Evolutionary conservation across 1,140 invertebrate species (phyloP), one percentile per base, ranked within the genome.

Genomic region (Drosophila albomicans): DNA sequence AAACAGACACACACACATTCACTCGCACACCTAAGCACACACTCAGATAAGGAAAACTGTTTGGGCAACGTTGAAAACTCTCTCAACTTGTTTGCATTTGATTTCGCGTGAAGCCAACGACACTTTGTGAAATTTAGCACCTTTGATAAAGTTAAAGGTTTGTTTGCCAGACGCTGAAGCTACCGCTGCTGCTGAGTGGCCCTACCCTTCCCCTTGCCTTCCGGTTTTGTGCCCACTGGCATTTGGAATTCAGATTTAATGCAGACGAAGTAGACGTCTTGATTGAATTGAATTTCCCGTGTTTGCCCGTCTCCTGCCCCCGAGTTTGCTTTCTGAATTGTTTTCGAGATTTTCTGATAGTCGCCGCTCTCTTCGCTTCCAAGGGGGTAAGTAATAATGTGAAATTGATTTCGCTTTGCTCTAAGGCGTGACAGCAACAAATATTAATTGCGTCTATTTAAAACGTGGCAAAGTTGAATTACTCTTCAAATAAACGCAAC

Each of bases 101-200:
- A 87, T 88, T 87, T 88, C 52, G 74, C 78, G 75, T 69, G 75
- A 69, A 70, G 75, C 75, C 78, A 81, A 78, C 70, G 82, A 86
- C 82, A 86, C 82, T 86, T 87, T 78, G 79, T 75, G 70, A 69
- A 80, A 87, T 88, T 78, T 80, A 84, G 82, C 84, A 89, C 84
- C 84, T 87, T 87, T 88, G 84, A 88, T 82, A 82, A 81, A 75
- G 80, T 84, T 88, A 88, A 87, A 87, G 84, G 84, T 61, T 54
- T 87, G 78, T 88, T 84, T 88, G 62, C 58, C 71, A 71, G 62
- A 61, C 76, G 63, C 68, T 38, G 35, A 38, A 7, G 30, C 7
- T 32, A 6, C 5, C 7, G 30, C 30, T 32, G 30, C 5, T 1
- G 5, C 30, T 56, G 77, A 78, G 68, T 74, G 73, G 58, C 74